Evolutionary conservation across 2,888 invertebrate genomes (phyloP), one percentile per base, ranked within the genome.

Genomic region (Lymantria monacha): DNA sequence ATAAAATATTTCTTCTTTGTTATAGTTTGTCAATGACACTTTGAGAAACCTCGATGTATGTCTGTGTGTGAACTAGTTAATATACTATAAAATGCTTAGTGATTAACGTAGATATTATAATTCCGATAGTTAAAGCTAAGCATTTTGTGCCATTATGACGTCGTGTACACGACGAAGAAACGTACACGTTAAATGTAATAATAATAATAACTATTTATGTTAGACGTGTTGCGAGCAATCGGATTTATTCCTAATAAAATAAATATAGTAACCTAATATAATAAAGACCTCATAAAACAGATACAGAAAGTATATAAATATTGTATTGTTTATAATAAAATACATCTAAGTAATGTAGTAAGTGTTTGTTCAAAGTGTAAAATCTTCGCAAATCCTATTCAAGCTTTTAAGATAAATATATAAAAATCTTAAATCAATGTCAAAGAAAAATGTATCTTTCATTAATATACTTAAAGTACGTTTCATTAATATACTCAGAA

Each of bases 171-270:
- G 63, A 67, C 60, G 62, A 61, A 62, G 55, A 67, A 71, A 82
- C 82, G 72, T 70, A 74, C 75, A 82, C 81, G 77, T 66, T 70
- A 71, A 1, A 33, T 10, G 10, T 9, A 33, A 30, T 72, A 69
- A 3, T 70, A 70, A 64, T 65, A n/a, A 66, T 70, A 68, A 22
- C 22, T 22, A 22, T 22, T 22, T 22, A 22, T 57, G 58, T 66
- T 70, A 63, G 61, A 63, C 10, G 48, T 71, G 56, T 63, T 59
- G 60, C 55, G 64, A 51, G 57, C 67, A 61, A 47, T 59, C 46
- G 59, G 53, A 8, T 22, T 15, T 41, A 41, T 38, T 12, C 38
- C 7, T 11, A 38, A 12, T 38, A n/a, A n/a, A n/a, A n/a, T n/a
- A n/a, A n/a, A n/a, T n/a, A n/a, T n/a, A n/a, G n/a, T n/a, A n/a